These are phyloP conservation scores for Pangasius djambal DNA, from an alignment of 2,797 vertebrate genomes.

Conservation along the genomic window DNA sequence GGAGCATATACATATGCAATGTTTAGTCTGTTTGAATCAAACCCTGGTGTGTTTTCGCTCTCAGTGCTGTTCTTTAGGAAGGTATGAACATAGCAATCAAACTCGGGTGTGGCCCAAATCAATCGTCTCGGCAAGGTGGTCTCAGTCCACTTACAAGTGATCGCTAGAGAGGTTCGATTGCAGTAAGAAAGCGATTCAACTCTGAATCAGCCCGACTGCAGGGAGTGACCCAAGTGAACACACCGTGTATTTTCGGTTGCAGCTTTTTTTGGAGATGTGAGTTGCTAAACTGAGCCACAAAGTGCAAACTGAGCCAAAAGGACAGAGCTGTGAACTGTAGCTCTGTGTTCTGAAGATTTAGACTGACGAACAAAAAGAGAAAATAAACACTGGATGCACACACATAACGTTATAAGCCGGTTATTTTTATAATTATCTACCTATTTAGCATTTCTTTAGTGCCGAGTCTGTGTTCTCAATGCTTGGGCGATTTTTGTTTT, in stretches of 20 bases:
- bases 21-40: not conserved
- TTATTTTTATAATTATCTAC: not conserved
- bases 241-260: conserved; percentile 20
- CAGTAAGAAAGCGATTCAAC: not conserved
- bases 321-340: not conserved
- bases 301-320: conserved; percentile 16
- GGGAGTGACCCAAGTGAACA: not conserved
- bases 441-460: not conserved
- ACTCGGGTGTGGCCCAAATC: not conserved
- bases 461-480: not conserved
- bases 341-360: not conserved
- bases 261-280: conserved; percentile 22
- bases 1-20: not conserved
- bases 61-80: not conserved
- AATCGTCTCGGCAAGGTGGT: not conserved
- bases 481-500: not conserved
- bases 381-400: not conserved
- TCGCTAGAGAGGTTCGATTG: conserved; percentile 16
- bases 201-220: conserved; percentile 7
- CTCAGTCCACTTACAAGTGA: not conserved
- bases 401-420: not conserved
- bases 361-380: not conserved
- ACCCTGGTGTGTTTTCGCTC: not conserved
- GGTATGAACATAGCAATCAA: not conserved
- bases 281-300: conserved; percentile 12